Base-by-base conservation (phyloP, 2,113 vertebrate genomes). In the Tragelaphus imberbis region DNA sequence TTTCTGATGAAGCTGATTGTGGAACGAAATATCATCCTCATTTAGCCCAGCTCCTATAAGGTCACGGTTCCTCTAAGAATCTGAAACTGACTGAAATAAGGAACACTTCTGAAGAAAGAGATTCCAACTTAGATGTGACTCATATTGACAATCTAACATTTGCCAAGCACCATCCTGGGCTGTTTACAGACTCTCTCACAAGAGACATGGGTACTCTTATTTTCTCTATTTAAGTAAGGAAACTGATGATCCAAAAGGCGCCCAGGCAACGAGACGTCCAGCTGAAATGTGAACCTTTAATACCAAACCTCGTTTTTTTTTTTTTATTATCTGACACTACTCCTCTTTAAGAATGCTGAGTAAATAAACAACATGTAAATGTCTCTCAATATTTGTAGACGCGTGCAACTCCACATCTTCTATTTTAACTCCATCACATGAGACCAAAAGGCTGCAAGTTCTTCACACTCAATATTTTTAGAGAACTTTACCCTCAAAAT, bases 41-140 rank as follows among this genome's bases (percentile, higher is more conserved):
- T 36, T 96, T 88, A 21, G 30, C 47, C 63, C 65, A 92, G 85
- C 88, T 97, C 85, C 94, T 49, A 13, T 5, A 71, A 49, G 47
- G 47, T 49, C 47, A 27, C 5, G 7, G 80, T 95, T 98, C 97
- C 94, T 36, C 95, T 94, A 51, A 84, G 91, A 97, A 97, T 53
- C 79, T 88, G 97, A 97, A 97, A 98, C 68, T 14, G 6, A 80
- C 55, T 11, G 16, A 95, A 96, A 97, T 59, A 94, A 93, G 84
- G 93, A 97, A 98, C 84, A 3, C 53, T 40, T 94, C 82, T 53
- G 7, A 28, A 82, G 81, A 55, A 94, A 36, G 14, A 81, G 92
- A 47, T 51, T 68, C 71, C 21, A 53, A 77, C 79, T 59, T 95
- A 89, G 40, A 75, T 44, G 88, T 84, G 71, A 95, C 17, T 77